Conservation (phyloP, 1,140 invertebrate genomes). For the Nasonia longicornis region DNA sequence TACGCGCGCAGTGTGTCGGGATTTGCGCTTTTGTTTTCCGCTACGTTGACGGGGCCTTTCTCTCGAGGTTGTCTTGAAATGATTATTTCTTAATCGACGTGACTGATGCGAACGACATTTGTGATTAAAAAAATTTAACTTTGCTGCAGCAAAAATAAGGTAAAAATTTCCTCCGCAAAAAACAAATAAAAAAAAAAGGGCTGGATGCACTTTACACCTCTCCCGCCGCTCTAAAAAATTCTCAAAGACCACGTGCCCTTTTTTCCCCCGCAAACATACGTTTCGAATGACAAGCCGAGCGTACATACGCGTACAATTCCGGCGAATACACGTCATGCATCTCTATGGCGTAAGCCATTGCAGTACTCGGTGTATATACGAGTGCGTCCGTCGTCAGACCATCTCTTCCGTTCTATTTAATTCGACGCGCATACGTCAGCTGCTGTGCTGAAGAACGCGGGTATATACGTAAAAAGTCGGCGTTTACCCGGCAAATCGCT, state of each 20-base stretch:
- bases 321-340: neutral
- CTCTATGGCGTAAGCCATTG: neutral
- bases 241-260: no score
- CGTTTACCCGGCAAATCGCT: neutral
- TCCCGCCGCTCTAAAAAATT: no score
- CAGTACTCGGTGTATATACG: neutral
- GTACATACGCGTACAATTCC: neutral
- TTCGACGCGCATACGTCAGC: neutral
- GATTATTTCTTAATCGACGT: no score
- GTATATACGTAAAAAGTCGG: neutral
- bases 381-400: slow-evolving; percentile 12
- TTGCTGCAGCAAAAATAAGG: no score
- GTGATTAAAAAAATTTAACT: no score
- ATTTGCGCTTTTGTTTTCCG: neutral
- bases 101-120: no score
- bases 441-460: neutral
- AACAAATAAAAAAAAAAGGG: no score
- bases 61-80: no score
- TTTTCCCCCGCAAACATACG: no score
- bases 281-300: neutral
- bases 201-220: no score
- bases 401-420: slow-evolving; percentile 30
- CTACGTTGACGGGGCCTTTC: no score
- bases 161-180: no score
- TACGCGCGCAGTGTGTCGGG: neutral